Base-by-base conservation (phyloP, 2,888 invertebrate genomes). In the Drosophila aldrichi region DNA sequence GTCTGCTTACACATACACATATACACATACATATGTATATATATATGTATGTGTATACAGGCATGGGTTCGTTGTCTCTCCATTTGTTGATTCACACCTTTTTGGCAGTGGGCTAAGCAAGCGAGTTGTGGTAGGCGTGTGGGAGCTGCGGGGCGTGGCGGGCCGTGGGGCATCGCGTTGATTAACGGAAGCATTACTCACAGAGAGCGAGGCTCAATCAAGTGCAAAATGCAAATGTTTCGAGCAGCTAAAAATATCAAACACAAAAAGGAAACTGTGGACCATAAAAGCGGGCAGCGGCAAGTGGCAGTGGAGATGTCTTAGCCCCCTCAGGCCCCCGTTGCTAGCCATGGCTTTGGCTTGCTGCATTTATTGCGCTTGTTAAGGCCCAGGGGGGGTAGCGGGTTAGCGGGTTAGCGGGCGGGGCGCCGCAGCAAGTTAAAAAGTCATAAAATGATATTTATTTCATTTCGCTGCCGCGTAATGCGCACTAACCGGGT, bases 381-480 rank as follows among this genome's bases (percentile, higher is more conserved):
- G 88, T 89, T 89, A 82, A 79, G 67, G 83, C 57, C 55, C 65
- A 52, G 51, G 61, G 58, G 25, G 29, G 29, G 29, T 8, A 6
- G 29, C 29, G 46, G n/a, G 29, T 22, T n/a, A n/a, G 3, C 14
- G n/a, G 20, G n/a, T 34, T 20, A 12, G 32, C 36, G n/a, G 29
- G 16, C 54, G 14, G 60, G 58, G 62, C 58, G 68, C 70, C 70
- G 76, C 71, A 80, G 81, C 83, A 88, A 86, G 86, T 86, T 86
- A 86, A 86, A 86, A 86, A 86, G 88, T 86, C 86, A 86, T 86
- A 86, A 89, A 86, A 86, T 86, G 68, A 86, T 86, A 86, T 86
- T 85, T 86, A 89, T 86, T 86, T 86, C 86, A 75, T 82, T 86
- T 78, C 70, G 70, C 36, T 76, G 82, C 72, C 88, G 82, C 88